Conservation (phyloP, 2,888 invertebrate species). For the Hirtodrosophila histrioides region DNA sequence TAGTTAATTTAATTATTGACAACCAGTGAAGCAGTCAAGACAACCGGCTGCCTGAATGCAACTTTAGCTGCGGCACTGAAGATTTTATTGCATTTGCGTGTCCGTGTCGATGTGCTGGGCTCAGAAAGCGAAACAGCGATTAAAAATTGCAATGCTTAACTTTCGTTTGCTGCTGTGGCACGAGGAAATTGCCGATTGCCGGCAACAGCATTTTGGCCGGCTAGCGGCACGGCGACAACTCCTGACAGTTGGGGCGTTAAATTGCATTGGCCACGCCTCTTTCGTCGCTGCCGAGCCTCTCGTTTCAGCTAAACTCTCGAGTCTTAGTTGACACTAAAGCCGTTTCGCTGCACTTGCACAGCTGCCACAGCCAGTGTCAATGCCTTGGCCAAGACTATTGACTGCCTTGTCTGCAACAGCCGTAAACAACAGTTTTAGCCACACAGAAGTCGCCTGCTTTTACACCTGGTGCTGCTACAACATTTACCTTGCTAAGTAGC, state of each 20-base stretch:
- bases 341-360: slow-evolving; percentile 5
- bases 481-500: too few species aligned
- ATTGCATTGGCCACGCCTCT: slow-evolving; percentile 40
- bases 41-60: slow-evolving; percentile 25
- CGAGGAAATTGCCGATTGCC: slow-evolving; percentile 57
- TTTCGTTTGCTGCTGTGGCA: slow-evolving; percentile 66
- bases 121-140: slow-evolving; percentile 77
- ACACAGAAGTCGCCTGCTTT: too few species aligned
- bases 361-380: slow-evolving; percentile 28
- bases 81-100: slow-evolving; percentile 59
- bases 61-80: slow-evolving; percentile 11
- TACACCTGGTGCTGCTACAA: too few species aligned
- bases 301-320: slow-evolving; percentile 6
- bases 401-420: slow-evolving; percentile 2
- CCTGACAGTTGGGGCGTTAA: slow-evolving; percentile 30
- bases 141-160: slow-evolving; percentile 68
- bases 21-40: slow-evolving; percentile 36
- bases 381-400: slow-evolving; percentile 17
- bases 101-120: slow-evolving; percentile 52
- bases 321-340: slow-evolving; percentile 15
- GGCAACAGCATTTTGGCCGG: slow-evolving; percentile 16
- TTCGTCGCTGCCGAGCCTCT: slow-evolving; percentile 13
- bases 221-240: slow-evolving; percentile 28
- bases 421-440: too few species aligned
- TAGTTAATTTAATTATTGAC: slow-evolving; percentile 62